Evolutionary conservation across 2,113 vertebrate genomes (phyloP).

Genomic region (Parus major): DNA sequence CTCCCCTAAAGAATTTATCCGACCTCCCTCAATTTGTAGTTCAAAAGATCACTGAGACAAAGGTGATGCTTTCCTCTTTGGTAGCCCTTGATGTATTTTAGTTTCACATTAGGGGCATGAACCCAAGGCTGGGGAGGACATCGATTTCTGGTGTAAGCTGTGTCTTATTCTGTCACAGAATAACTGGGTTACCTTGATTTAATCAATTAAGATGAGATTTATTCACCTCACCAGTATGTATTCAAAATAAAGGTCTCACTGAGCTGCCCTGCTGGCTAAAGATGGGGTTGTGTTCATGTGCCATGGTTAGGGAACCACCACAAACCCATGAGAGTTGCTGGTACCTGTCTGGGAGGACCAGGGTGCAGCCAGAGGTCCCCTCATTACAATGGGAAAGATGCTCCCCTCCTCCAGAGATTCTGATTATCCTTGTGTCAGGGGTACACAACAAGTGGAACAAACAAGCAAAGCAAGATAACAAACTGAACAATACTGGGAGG

Average conservation of each 20-base stretch:
- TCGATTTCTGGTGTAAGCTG: neutral
- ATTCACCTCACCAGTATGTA: neutral
- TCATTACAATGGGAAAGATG: neutral
- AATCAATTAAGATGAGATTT: neutral
- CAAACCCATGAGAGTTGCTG: neutral
- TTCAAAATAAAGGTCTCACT: neutral
- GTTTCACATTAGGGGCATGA: neutral
- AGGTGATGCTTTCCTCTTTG: neutral
- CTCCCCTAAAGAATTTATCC: neutral
- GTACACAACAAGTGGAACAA: neutral
- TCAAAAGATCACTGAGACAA: neutral
- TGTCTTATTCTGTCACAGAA: neutral
- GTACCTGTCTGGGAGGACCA: neutral
- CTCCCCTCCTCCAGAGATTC: neutral
- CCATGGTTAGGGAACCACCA: neutral
- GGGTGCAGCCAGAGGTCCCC: neutral
- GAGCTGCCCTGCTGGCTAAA: neutral
- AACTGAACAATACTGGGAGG: neutral
- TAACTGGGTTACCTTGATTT: neutral
- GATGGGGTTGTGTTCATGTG: neutral
- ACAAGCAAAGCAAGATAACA: neutral
- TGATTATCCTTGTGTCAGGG: neutral
- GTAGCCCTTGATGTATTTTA: neutral
- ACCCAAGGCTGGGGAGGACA: neutral
- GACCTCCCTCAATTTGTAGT: neutral